Percentiles rank a stretch among this genome's conserved stretches.
Conservation (phyloP, 1,140 invertebrate genomes). For the Drosophila biarmipes region DNA sequence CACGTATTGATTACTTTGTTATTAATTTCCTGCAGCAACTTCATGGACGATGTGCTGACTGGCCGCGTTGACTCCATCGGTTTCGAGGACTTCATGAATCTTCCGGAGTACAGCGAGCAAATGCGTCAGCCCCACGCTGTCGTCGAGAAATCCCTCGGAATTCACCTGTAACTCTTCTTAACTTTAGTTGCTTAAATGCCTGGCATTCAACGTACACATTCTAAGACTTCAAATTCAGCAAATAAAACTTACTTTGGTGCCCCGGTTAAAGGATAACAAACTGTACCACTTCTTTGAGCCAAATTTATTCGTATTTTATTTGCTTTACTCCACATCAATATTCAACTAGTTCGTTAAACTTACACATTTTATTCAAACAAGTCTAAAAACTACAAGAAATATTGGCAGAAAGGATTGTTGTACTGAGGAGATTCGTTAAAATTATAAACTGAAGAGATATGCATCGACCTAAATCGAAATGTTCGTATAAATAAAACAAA, state of each 20-base stretch:
- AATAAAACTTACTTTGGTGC: slow-evolving; percentile 22
- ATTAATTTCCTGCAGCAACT: slow-evolving; percentile 86
- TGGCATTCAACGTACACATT: slow-evolving; percentile 19
- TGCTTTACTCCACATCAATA: slow-evolving; percentile 58
- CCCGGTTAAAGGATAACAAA: slow-evolving; percentile 2
- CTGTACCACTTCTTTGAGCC: slow-evolving; percentile 62
- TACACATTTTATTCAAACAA: slow-evolving; percentile 61
- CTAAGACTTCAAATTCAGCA: slow-evolving; percentile 5
- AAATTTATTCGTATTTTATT: slow-evolving; percentile 62
- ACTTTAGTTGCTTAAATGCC: slow-evolving; percentile 17
- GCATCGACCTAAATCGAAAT: slow-evolving; percentile 32
- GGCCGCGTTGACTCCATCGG: slow-evolving; percentile 91
- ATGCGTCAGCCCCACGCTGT: slow-evolving; percentile 92
- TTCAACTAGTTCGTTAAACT: slow-evolving; percentile 61
- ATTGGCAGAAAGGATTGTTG: slow-evolving; percentile 75
- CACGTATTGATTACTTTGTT: no score
- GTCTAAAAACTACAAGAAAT: slow-evolving; percentile 65
- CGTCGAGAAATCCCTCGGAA: slow-evolving; percentile 90
- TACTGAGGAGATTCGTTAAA: slow-evolving; percentile 76
- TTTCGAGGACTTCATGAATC: slow-evolving; percentile 93
- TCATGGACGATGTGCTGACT: slow-evolving; percentile 89
- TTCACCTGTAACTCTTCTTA: slow-evolving; percentile 86
- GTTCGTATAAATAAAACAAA: slow-evolving; percentile 41
- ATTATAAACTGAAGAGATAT: slow-evolving; percentile 54
- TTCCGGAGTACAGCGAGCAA: slow-evolving; percentile 89